Conservation (phyloP, 2,888 invertebrate genomes). For the Plusia festucae region DNA sequence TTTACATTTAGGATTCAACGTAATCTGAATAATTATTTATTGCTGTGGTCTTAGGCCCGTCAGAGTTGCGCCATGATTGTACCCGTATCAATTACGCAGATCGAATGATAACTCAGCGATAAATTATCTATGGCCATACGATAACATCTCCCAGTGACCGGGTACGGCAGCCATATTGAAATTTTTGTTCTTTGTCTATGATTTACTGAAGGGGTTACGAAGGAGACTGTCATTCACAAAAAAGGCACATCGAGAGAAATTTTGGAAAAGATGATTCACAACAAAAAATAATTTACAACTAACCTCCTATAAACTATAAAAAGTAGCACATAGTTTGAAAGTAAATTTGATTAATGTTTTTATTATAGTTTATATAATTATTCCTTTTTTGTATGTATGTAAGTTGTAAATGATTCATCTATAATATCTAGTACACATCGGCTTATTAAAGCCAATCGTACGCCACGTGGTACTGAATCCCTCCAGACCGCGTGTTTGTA, state of each 20-base stretch:
- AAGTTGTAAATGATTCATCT: no score
- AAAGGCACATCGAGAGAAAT: constrained; percentile 34
- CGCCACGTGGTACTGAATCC: constrained; percentile 77
- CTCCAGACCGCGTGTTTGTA: constrained; percentile 75
- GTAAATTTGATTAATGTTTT: not conserved
- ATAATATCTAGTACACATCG: constrained; percentile 50
- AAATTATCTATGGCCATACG: constrained; percentile 76
- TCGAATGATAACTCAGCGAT: constrained; percentile 80
- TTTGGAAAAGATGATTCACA: not conserved
- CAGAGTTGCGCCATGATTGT: constrained; percentile 67
- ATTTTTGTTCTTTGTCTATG: constrained; percentile 74
- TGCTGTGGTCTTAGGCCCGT: constrained; percentile 65
- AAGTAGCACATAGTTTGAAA: no score
- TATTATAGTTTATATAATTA: no score
- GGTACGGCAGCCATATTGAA: constrained; percentile 66
- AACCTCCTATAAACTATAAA: no score
- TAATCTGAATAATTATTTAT: constrained; percentile 66
- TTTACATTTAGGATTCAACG: constrained; percentile 34
- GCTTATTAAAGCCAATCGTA: constrained; percentile 62
- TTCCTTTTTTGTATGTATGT: no score
- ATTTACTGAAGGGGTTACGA: constrained; percentile 76
- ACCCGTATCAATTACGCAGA: constrained; percentile 86
- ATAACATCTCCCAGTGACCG: constrained; percentile 74
- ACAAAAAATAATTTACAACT: not conserved
- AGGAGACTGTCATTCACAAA: constrained; percentile 64